Percentiles rank a stretch among this genome's conserved stretches.
phyloP scores from a whole-genome alignment of 2,888 invertebrate species.

The Acanthosepion esculentum region DNA sequence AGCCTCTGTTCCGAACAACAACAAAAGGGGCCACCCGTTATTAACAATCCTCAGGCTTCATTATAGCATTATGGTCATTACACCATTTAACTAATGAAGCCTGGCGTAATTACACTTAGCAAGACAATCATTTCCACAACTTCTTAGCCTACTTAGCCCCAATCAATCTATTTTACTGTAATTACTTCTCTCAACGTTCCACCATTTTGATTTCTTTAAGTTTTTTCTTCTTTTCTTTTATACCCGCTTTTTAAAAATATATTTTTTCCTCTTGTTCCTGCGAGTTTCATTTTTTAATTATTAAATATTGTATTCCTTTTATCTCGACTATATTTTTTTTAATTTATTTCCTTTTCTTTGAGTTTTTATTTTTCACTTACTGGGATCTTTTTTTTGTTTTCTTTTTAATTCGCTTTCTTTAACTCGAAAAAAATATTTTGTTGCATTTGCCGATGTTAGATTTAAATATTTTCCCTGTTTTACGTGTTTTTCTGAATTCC shows the following conservation, averaged over 20 bases:
- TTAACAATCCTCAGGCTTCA: slow-evolving; percentile 11
- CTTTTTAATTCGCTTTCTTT: no score
- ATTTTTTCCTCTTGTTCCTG: not conserved
- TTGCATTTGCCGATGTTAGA: not conserved
- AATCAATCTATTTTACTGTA: not conserved
- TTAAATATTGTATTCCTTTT: slow-evolving; percentile 7
- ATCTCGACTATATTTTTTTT: not conserved
- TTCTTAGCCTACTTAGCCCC: not conserved
- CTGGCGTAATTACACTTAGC: slow-evolving; percentile 20
- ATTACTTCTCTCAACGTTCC: not conserved
- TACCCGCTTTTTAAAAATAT: not conserved
- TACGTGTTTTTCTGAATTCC: not conserved
- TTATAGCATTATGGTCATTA: slow-evolving; percentile 33
- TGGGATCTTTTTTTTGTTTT: no score
- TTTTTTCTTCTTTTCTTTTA: not conserved
- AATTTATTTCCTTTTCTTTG: no score
- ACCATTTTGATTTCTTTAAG: not conserved
- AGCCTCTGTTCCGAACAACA: not conserved
- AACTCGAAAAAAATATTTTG: not conserved
- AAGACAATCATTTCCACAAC: not conserved
- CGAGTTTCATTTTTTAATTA: not conserved
- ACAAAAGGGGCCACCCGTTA: slow-evolving; percentile 33
- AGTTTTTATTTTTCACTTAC: no score
- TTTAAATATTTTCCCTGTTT: not conserved
- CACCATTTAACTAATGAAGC: slow-evolving; percentile 33